A percentile compares a stretch with the other conserved stretches of the same genome.
Conservation (phyloP, 2,888 invertebrate species). For the Schizaphis graminum region DNA sequence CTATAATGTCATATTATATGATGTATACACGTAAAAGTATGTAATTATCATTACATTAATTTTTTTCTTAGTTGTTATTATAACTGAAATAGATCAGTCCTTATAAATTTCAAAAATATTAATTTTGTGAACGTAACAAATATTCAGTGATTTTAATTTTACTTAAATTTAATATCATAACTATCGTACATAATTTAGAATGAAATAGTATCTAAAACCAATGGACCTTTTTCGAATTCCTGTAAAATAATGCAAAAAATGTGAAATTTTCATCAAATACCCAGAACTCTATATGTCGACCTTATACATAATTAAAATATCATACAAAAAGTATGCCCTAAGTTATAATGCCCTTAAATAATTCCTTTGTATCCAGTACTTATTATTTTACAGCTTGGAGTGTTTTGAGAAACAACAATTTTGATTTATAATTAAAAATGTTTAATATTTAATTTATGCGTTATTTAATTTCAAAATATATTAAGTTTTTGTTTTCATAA, state of each 20-base stretch:
- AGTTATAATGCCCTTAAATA: conserved; percentile 4
- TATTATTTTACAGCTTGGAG: conserved; percentile 19
- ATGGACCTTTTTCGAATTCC: neutral
- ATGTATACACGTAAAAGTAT: neutral
- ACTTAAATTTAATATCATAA: neutral
- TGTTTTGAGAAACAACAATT: neutral
- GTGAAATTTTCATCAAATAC: neutral
- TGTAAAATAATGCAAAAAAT: neutral
- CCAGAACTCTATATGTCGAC: neutral
- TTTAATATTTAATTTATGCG: conserved; percentile 15
- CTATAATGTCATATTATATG: neutral
- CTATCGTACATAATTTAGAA: neutral
- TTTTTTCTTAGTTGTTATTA: neutral
- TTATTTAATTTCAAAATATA: neutral
- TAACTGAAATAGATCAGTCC: neutral
- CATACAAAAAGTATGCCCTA: neutral
- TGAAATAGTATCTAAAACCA: neutral
- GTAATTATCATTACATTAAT: neutral
- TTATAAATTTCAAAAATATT: neutral
- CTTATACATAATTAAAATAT: conserved; percentile 16
- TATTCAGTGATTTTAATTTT: neutral
- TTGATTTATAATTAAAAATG: conserved; percentile 4
- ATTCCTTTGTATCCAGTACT: neutral
- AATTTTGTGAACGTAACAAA: neutral
- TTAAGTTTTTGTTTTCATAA: neutral